Conservation (phyloP, 2,113 vertebrate genomes). For the Ahaetulla prasina region DNA sequence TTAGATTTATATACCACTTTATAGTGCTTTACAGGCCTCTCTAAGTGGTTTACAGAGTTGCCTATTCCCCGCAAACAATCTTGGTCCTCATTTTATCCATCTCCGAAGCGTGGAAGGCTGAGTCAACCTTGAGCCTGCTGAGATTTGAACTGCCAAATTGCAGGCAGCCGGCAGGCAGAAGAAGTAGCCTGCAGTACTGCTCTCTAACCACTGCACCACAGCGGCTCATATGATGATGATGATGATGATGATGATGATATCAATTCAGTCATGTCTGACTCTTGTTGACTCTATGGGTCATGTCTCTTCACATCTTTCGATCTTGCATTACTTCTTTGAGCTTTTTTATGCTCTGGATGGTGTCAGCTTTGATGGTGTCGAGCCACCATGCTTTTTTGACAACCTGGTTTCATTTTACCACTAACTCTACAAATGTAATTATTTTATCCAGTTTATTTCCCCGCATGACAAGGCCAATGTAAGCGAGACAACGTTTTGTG, state of each 20-base stretch:
- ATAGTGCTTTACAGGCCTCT: too few species aligned
- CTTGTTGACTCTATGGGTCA: neutral
- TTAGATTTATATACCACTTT: too few species aligned
- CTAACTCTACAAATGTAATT: neutral
- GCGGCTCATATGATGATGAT: too few species aligned
- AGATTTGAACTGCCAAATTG: too few species aligned
- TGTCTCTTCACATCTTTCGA: neutral
- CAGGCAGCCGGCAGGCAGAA: too few species aligned
- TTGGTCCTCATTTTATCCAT: too few species aligned
- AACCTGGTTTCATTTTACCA: neutral
- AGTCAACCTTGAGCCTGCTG: too few species aligned
- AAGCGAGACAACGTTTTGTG: neutral
- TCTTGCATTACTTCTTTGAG: neutral
- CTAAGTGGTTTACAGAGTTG: too few species aligned
- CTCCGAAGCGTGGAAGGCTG: too few species aligned
- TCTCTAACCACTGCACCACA: too few species aligned
- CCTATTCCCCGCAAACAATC: too few species aligned
- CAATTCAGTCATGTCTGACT: neutral
- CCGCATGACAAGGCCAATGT: neutral
- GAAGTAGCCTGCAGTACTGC: too few species aligned
- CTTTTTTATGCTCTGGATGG: neutral
- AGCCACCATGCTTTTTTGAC: neutral
- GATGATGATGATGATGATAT: neutral
- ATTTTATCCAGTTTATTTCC: neutral
- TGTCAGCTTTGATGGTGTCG: neutral